A percentile compares a stretch with the other conserved stretches of the same genome.
These are phyloP conservation scores for Ophioninae sp. DNA, from an alignment of 2,888 invertebrate genomes.

Conservation along the genomic window DNA sequence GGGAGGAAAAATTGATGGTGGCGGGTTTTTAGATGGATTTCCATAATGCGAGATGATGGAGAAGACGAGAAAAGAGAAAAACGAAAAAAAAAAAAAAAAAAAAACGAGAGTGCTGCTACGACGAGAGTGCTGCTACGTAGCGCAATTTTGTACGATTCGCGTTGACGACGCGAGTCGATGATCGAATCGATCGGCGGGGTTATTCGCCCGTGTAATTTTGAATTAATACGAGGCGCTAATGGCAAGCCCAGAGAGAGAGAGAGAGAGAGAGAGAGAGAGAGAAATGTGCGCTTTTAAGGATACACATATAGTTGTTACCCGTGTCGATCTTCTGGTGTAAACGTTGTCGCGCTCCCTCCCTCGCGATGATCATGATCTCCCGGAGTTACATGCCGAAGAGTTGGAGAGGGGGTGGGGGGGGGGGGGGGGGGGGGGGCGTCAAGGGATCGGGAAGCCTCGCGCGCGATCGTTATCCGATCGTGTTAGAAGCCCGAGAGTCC, in stretches of 20 bases:
- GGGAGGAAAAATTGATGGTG: slow-evolving; percentile 20
- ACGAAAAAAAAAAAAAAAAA: neutral
- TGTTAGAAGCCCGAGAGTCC: slow-evolving; percentile 54
- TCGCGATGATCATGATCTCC: slow-evolving; percentile 46
- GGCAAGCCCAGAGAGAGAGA: slow-evolving; percentile 31
- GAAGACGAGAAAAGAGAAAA: slow-evolving; percentile 34
- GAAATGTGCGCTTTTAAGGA: slow-evolving; percentile 1
- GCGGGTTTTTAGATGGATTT: slow-evolving; percentile 38
- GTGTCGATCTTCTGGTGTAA: slow-evolving; percentile 31
- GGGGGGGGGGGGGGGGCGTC: slow-evolving; percentile 48
- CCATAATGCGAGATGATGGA: slow-evolving; percentile 57
- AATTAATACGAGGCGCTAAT: slow-evolving; percentile 63
- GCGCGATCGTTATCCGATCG: slow-evolving; percentile 66
- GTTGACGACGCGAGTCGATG: slow-evolving; percentile 36
- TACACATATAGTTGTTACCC: slow-evolving; percentile 10
- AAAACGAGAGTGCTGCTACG: slow-evolving; percentile 32
- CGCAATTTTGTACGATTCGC: neutral
- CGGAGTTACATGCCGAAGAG: slow-evolving; percentile 28
- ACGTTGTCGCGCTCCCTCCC: slow-evolving; percentile 35
- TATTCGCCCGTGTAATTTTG: slow-evolving; percentile 58
- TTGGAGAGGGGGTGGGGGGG: slow-evolving; percentile 26
- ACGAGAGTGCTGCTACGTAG: slow-evolving; percentile 14
- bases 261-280: slow-evolving; percentile 3
- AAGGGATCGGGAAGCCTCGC: slow-evolving; percentile 56
- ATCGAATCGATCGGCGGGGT: slow-evolving; percentile 36